Base-by-base conservation (phyloP, 2,888 invertebrate genomes). In the Slavum lentiscoides region DNA sequence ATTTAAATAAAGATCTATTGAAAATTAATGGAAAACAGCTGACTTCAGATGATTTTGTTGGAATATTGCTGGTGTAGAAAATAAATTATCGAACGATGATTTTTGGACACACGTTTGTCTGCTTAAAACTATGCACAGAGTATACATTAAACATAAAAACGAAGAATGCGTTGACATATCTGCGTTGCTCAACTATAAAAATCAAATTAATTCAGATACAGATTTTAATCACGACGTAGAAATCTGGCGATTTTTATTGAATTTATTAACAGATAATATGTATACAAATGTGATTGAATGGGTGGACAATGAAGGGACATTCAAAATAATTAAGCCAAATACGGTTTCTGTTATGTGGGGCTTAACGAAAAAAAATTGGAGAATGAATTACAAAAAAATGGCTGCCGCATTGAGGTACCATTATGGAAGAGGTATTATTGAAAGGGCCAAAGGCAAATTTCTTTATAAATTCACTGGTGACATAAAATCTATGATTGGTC, bases 341-440 rank as follows among this genome's bases (percentile, higher is more conserved):
- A 80, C 80, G 49, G 58, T 80, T 58, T 66, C 72, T 23, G 58
- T 80, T 6, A 70, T 80, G 70, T 80, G 80, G 80, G 80, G 80
- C 39, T 30, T 80, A 6, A 30, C 64, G 13, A 80, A 80, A 80
- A 72, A 80, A 2, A 80, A 80, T 30, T 70, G 70, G 70, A 58
- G 23, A 43, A 80, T 80, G 80, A 55, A 80, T 39, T 80, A 80
- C 5, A 58, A 21, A 21, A 80, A 80, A 72, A 72, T 80, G 80
- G 70, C 80, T 58, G 37, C 80, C 30, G 70, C 80, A 23, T 62
- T 80, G n/a, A 80, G 80, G 43, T 80, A 80, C 39, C 80, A 80
- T 43, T 80, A 80, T 43, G 80, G 80, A 64, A 80, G 72, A 58
- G 80, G 80, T 30, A 64, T 80, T 39, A 62, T 80, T 8, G 62